A percentile compares a stretch with the other conserved stretches of the same genome.
Conservation (phyloP, 2,888 invertebrate species). For the Acrobasis consociella region DNA sequence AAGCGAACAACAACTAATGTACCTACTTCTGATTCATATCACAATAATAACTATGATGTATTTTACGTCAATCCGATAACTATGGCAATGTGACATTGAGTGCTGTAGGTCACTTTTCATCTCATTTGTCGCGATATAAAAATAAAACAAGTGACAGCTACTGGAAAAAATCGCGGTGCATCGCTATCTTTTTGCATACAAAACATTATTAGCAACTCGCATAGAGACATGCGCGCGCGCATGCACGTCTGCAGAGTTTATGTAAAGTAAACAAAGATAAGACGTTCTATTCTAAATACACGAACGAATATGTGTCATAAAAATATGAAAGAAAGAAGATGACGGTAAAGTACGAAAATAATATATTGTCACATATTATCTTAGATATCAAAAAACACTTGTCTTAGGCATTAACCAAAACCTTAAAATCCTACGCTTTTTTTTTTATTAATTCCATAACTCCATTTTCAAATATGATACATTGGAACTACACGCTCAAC, state of each 20-base stretch:
- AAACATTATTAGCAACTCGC: constrained; percentile 36
- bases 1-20: no score
- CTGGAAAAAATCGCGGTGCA: constrained; percentile 28
- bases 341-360: no score
- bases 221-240: constrained; percentile 30
- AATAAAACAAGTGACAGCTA: constrained; percentile 21
- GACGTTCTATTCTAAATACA: constrained; percentile 15
- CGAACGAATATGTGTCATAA: background rate
- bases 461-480: no score
- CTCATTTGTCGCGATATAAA: constrained; percentile 21
- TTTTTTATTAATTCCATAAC: no score
- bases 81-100: constrained; percentile 6
- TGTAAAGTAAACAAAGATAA: constrained; percentile 20
- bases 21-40: background rate
- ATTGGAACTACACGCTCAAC: no score
- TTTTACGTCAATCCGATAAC: constrained; percentile 2
- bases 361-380: background rate
- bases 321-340: background rate
- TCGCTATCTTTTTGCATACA: constrained; percentile 31
- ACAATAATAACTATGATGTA: background rate
- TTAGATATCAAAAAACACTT: background rate
- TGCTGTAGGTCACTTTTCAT: constrained; percentile 13
- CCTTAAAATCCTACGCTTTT: no score
- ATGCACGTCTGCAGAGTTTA: constrained; percentile 26
- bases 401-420: no score